Evolutionary conservation across 1,140 invertebrate genomes (phyloP), one percentile per base, ranked within the genome.

Genomic region (Brachionus rotundiformis): DNA sequence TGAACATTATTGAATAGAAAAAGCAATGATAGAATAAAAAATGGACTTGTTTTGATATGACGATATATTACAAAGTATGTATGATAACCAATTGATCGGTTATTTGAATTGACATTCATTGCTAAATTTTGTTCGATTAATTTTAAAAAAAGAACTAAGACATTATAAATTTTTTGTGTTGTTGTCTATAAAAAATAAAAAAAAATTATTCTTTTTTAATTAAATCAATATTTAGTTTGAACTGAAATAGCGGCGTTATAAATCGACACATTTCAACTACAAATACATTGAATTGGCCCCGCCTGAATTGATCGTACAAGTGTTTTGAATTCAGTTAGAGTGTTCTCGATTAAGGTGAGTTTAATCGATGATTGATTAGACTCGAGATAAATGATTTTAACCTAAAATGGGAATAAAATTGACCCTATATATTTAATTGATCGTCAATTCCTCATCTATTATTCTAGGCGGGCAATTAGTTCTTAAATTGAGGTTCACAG

Each of bases 171-270:
- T 65, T 25, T 8, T 63, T 7, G 7, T 39, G 11, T 7, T 16
- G 27, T 11, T 36, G 31, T 36, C 29, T 36, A 44, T 44, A 11
- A 31, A 73, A 73, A 73, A 44, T 41, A 44, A 44, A 73, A 47
- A 47, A 73, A 73, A 73, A 73, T 71, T 71, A 29, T 27, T 63
- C 16, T 36, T 33, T 31, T 44, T 73, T 73, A 73, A 73, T 73
- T 73, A 73, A 73, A 73, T 73, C 68, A 73, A 73, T 73, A 73
- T 73, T 73, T 73, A 44, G 29, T 33, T 36, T 7, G 31, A 33
- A 36, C 16, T 33, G 7, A 68, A 68, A 68, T 54, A 54, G 47
- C 47, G 47, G 47, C 8, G 8, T 54, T 54, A 25, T 54, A 54
- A 54, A 54, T 54, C 47, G 47, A 54, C 47, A 54, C 47, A 54